Evolutionary conservation across 2,113 vertebrate genomes (phyloP).

Genomic region (Dipodomys stephensi): DNA sequence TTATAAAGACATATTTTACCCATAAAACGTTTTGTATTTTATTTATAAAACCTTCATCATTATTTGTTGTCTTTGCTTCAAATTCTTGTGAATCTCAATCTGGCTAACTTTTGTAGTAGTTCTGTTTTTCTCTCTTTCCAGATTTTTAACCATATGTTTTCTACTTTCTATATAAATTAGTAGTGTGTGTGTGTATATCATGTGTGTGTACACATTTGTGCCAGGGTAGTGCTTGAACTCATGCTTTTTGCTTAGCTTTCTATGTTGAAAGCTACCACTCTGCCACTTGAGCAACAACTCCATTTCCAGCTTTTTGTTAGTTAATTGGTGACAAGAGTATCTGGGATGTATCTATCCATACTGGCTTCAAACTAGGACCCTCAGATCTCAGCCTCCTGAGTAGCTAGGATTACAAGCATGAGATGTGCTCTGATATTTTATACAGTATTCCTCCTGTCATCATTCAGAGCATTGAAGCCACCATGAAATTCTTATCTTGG

Average conservation of each 20-base stretch:
- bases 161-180: background rate
- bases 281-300: too few relatives aligned
- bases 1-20: background rate
- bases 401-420: too few relatives aligned
- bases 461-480: background rate
- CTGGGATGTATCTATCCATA: too few relatives aligned
- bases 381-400: too few relatives aligned
- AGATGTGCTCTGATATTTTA: background rate
- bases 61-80: background rate
- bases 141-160: slow-evolving; percentile 2
- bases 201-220: too few relatives aligned
- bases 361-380: too few relatives aligned
- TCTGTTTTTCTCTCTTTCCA: background rate
- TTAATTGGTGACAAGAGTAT: too few relatives aligned
- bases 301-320: too few relatives aligned
- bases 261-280: too few relatives aligned
- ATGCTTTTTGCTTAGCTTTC: too few relatives aligned
- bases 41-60: background rate
- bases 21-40: background rate
- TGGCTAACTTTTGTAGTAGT: background rate
- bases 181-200: too few relatives aligned
- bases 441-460: slow-evolving; percentile 2
- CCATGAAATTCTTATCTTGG: slow-evolving; percentile 25
- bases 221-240: too few relatives aligned
- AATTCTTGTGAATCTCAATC: slow-evolving; percentile 6